Conservation (phyloP, 2,113 vertebrate species). For the Rhinolophus sinicus region DNA sequence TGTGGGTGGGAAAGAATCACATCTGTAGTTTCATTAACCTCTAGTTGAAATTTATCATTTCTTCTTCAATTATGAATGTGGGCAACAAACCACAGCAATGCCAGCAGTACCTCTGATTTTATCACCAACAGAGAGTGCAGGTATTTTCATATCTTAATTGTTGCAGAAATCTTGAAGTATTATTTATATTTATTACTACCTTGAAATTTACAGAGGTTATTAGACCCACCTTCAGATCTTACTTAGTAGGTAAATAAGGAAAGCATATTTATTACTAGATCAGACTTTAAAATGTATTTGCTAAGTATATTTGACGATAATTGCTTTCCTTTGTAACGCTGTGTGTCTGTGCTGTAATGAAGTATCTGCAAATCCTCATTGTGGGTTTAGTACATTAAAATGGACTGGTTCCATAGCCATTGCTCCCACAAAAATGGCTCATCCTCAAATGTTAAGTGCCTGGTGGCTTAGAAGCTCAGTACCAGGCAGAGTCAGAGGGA, state of each 20-base stretch:
- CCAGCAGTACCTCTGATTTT: neutral
- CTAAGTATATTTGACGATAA: constrained; percentile 23
- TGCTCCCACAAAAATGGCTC: constrained; percentile 1
- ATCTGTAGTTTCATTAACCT: constrained; percentile 12
- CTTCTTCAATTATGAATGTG: constrained; percentile 37
- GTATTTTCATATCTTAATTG: neutral
- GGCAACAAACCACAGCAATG: neutral
- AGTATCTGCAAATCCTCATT: neutral
- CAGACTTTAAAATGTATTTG: neutral
- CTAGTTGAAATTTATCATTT: constrained; percentile 46
- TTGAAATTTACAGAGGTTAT: constrained; percentile 28
- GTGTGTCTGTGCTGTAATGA: neutral
- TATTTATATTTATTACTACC: neutral
- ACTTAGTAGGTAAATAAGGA: neutral
- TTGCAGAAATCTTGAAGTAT: neutral
- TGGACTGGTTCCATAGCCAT: neutral
- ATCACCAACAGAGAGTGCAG: neutral
- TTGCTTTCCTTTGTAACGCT: neutral
- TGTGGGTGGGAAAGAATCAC: neutral
- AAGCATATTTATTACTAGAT: neutral
- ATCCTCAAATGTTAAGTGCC: neutral
- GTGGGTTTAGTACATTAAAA: neutral
- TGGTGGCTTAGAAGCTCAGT: constrained; percentile 8
- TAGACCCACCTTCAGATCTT: neutral
- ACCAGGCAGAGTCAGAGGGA: neutral